Evolutionary conservation across 2,113 vertebrate genomes (phyloP), one percentile per base, ranked within the genome.

Genomic region (Sporophila hypoxantha): DNA sequence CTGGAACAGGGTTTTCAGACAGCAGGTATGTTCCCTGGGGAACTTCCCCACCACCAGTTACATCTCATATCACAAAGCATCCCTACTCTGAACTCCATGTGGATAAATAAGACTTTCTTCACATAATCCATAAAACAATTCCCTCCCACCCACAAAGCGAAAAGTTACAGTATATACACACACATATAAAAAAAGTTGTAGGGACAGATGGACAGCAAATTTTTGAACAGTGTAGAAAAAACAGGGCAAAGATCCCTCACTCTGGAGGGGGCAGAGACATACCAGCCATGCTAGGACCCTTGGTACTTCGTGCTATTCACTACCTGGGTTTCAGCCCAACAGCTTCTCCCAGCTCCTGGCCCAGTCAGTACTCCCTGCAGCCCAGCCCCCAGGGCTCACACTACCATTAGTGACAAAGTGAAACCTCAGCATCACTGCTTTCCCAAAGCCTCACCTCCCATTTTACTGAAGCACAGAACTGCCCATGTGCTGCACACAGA

Each of bases 81-180:
- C 70, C 76, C 86, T 90, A 86, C 57, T 78, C 77, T 44, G 3
- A 81, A 87, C 34, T 91, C 76, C 77, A 90, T 14, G 50, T 82
- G 90, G 93, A 95, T 96, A 94, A 95, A 95, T 86, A 95, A 95
- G 69, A 82, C 81, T 91, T 73, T 94, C 82, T 88, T 91, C 89
- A 87, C 81, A 52, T 75, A 85, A 87, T 81, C 76, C 64, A 42
- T 86, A 89, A 77, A 87, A 85, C 78, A 29, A 77, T 71, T 73
- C 68, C 75, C 59, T 93, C 67, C 89, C 70, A 71, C 29, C 67
- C 67, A 1, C 75, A 55, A 88, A 91, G 34, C 71, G 65, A 82
- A 59, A 82, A 74, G 71, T 88, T 89, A 93, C 92, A 92, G 87
- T 92, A 94, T 87, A 96, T 47, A 96, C 47, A 91, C 64, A 88